Conservation (phyloP, 2,113 vertebrate genomes). For the Apodemus sylvaticus region DNA sequence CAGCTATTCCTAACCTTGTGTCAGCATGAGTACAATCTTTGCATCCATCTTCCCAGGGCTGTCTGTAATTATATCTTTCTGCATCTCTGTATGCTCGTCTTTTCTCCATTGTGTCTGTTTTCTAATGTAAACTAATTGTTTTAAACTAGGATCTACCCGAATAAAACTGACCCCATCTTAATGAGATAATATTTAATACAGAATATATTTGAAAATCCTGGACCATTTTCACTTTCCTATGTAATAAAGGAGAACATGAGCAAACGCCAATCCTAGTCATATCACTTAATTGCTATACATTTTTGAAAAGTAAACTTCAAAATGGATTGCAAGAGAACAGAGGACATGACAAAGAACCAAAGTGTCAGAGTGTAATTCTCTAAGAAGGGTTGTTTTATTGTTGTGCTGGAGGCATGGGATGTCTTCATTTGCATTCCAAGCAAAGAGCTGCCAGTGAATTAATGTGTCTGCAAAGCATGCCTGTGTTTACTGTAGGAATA, state of each 20-base stretch:
- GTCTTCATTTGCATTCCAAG: conserved; percentile 59
- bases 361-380: background rate
- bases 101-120: background rate
- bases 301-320: background rate
- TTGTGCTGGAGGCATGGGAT: background rate
- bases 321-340: background rate
- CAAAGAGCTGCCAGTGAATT: conserved; percentile 73
- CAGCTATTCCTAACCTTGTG: background rate
- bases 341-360: background rate
- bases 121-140: background rate
- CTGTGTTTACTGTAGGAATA: conserved; percentile 67
- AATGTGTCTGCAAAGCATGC: conserved; percentile 70
- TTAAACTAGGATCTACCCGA: background rate
- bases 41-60: background rate
- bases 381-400: conserved; percentile 26
- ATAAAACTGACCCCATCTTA: background rate
- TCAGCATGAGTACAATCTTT: background rate
- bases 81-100: background rate
- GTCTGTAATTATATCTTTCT: background rate
- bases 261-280: background rate
- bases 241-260: background rate
- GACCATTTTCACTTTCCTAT: background rate
- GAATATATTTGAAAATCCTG: background rate
- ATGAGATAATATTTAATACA: background rate
- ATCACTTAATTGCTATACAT: background rate